Evolutionary conservation across 2,797 vertebrate species (phyloP).

Genomic region (Gouania willdenowi): DNA sequence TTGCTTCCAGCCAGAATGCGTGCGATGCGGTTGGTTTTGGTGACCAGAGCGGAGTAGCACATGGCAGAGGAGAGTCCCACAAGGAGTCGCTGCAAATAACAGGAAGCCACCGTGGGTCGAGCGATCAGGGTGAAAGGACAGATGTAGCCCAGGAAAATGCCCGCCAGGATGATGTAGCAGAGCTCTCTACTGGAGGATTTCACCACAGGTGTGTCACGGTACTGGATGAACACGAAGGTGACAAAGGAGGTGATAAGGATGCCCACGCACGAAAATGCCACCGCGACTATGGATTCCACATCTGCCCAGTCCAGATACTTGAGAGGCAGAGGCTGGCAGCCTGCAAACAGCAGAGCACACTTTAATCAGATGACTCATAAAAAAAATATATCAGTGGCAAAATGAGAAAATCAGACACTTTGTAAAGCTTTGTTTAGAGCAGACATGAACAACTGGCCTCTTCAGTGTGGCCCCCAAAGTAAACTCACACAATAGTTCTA

Average conservation of each 20-base stretch:
- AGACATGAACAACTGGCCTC: too few species aligned
- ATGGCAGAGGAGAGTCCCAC: conserved; percentile 96
- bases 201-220: conserved; percentile 96
- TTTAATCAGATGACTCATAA: too few species aligned
- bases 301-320: conserved; percentile 94
- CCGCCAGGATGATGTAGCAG: conserved; percentile 95
- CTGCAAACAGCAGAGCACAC: conserved; percentile 62
- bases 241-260: conserved; percentile 97
- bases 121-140: conserved; percentile 97
- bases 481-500: too few species aligned
- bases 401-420: too few species aligned
- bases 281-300: conserved; percentile 94
- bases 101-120: conserved; percentile 87
- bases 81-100: conserved; percentile 94
- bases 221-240: conserved; percentile 96
- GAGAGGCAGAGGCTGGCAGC: conserved; percentile 86
- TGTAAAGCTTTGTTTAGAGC: too few species aligned
- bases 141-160: conserved; percentile 95
- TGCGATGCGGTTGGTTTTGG: conserved; percentile 97
- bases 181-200: conserved; percentile 98
- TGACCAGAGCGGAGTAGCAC: conserved; percentile 97
- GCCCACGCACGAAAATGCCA: conserved; percentile 93
- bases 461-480: too few species aligned
- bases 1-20: conserved; percentile 98
- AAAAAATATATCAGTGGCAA: too few species aligned